Evolutionary conservation across 1,140 invertebrate genomes (phyloP), one percentile per base, ranked within the genome.

Genomic region (Anadara kagoshimensis): DNA sequence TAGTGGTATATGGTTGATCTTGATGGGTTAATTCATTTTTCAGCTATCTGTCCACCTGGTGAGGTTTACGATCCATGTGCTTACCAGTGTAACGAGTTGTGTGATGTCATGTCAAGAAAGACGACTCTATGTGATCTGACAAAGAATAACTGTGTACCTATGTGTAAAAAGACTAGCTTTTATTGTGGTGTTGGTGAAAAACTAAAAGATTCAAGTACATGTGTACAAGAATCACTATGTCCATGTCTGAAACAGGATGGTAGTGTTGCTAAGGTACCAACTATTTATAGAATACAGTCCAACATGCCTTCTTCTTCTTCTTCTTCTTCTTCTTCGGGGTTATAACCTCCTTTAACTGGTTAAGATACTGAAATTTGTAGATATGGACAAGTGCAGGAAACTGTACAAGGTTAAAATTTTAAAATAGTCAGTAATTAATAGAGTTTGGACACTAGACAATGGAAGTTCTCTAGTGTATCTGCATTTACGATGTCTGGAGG

Each of bases 191-290:
- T 67, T 8, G 77, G 79, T 22, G 73, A 82, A 63, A 80, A 73
- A 57, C 73, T 81, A 18, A 76, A 79, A n/a, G 73, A 80, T 47
- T 66, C 71, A 26, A 58, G 67, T 18, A 78, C 74, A 16, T 85
- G 83, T 68, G 75, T 85, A 10, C 73, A 76, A 0, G 56, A 75
- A 45, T 78, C 75, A 11, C 58, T 80, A 66, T 85, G 83, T 61
- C 68, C 83, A 49, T 85, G 83, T 64, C 44, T 71, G 16, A 85
- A 79, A 76, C 83, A 78, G 14, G 78, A 85, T 63, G 78, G 81
- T 20, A 77, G 79, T 29, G 45, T 72, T 56, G 83, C 81, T n/a
- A 65, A 76, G 81, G 83, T 83, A 29, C 57, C 2, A 36, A n/a
- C n/a, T n/a, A n/a, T n/a, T n/a, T n/a, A n/a, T n/a, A n/a, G n/a